These are phyloP conservation scores for Cheilosia urbana DNA, from an alignment of 2,888 invertebrate genomes.

Conservation along the genomic window DNA sequence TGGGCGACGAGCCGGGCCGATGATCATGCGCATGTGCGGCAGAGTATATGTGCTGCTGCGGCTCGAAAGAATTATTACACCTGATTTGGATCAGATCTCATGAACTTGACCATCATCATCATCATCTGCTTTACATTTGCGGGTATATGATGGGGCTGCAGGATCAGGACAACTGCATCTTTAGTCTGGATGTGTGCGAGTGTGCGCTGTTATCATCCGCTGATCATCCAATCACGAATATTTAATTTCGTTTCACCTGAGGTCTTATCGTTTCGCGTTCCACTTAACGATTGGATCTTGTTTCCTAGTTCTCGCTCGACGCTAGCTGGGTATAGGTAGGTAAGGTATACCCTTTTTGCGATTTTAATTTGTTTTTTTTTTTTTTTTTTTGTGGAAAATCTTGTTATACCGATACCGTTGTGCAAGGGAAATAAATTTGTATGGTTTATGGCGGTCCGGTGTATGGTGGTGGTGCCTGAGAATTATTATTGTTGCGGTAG, in stretches of 20 bases:
- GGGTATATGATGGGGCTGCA: constrained; percentile 34
- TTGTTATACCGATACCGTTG: constrained; percentile 68
- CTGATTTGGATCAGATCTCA: constrained; percentile 83
- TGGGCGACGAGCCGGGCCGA: constrained; percentile 56
- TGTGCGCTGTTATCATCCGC: constrained; percentile 74
- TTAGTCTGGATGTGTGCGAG: constrained; percentile 43
- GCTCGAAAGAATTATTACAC: constrained; percentile 84
- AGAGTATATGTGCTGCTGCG: constrained; percentile 73
- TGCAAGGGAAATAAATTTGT: constrained; percentile 69
- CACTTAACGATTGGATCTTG: constrained; percentile 75
- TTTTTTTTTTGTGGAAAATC: constrained; percentile 68
- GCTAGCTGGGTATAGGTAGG: not conserved
- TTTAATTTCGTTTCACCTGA: constrained; percentile 84
- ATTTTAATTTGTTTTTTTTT: constrained; percentile 67
- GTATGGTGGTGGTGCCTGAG: constrained; percentile 48
- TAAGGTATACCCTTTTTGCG: constrained; percentile 54
- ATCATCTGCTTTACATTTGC: constrained; percentile 57
- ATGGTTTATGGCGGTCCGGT: constrained; percentile 58
- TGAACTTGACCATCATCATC: constrained; percentile 81
- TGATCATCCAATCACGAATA: constrained; percentile 84
- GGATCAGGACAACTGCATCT: constrained; percentile 35
- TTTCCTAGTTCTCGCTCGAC: constrained; percentile 66
- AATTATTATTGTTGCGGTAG: constrained; percentile 41
- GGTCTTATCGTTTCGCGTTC: constrained; percentile 78
- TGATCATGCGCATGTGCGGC: constrained; percentile 58